Conservation (phyloP, 2,888 invertebrate species). For the Lypha dubia region DNA sequence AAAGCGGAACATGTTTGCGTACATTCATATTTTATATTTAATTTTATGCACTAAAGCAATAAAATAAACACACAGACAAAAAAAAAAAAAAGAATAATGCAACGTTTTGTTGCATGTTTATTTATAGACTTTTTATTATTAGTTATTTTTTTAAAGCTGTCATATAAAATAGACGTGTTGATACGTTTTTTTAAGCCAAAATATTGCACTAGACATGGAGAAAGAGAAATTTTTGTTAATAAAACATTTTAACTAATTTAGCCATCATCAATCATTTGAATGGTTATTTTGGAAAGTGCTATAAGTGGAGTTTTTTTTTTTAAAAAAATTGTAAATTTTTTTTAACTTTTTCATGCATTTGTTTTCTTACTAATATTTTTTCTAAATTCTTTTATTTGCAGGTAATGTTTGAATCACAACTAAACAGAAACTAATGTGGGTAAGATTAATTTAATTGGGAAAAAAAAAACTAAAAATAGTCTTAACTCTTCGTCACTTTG, state of each 20-base stretch:
- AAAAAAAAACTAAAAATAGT: too few species aligned
- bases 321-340: too few species aligned
- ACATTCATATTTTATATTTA: background rate
- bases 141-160: background rate
- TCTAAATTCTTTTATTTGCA: constrained; percentile 19
- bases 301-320: too few species aligned
- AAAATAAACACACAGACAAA: background rate
- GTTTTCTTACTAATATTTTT: background rate
- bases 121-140: constrained; percentile 8
- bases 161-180: background rate
- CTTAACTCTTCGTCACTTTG: too few species aligned
- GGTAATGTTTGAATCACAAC: constrained; percentile 21
- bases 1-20: background rate
- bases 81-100: background rate
- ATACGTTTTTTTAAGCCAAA: background rate
- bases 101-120: background rate
- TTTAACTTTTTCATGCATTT: background rate
- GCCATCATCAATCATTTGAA: too few species aligned
- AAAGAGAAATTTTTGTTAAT: background rate
- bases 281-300: too few species aligned
- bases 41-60: constrained; percentile 1
- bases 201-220: background rate
- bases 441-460: too few species aligned
- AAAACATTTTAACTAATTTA: background rate
- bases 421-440: background rate